phyloP scores from a whole-genome alignment of 2,888 invertebrate genomes.

The Himalopsyche anomala region DNA sequence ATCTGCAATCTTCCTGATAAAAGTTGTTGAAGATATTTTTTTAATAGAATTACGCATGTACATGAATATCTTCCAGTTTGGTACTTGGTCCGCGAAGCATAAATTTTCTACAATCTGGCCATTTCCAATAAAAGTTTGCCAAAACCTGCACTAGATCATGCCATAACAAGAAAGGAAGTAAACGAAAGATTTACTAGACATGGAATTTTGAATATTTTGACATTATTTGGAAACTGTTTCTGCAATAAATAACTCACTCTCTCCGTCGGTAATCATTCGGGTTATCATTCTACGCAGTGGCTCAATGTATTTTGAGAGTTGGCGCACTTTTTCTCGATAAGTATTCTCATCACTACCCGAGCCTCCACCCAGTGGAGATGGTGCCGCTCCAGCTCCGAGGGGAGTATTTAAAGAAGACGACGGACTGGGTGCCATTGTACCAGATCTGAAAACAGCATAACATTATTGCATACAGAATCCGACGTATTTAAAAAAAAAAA shows the following conservation, averaged over 20 bases:
- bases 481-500: too few relatives aligned
- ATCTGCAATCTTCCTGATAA: too few relatives aligned
- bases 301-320: constrained; percentile 95
- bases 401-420: constrained; percentile 91
- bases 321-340: constrained; percentile 94
- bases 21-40: too few relatives aligned
- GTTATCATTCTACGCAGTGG: constrained; percentile 94
- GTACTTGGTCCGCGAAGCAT: too few relatives aligned
- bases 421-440: constrained; percentile 81
- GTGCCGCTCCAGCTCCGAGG: constrained; percentile 73
- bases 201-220: too few relatives aligned
- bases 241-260: constrained; percentile 70
- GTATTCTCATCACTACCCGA: constrained; percentile 86
- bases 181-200: not conserved
- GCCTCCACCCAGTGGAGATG: constrained; percentile 66
- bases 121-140: too few relatives aligned
- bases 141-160: not conserved
- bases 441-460: constrained; percentile 63
- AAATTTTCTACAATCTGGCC: too few relatives aligned
- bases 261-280: constrained; percentile 89
- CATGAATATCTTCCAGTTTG: too few relatives aligned
- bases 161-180: not conserved
- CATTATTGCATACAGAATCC: not conserved
- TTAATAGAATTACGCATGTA: too few relatives aligned
- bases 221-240: too few relatives aligned